Percentiles rank a stretch among this genome's conserved stretches.
Evolutionary conservation across 2,888 invertebrate species (phyloP).

Genomic region (Mythimna pallens): DNA sequence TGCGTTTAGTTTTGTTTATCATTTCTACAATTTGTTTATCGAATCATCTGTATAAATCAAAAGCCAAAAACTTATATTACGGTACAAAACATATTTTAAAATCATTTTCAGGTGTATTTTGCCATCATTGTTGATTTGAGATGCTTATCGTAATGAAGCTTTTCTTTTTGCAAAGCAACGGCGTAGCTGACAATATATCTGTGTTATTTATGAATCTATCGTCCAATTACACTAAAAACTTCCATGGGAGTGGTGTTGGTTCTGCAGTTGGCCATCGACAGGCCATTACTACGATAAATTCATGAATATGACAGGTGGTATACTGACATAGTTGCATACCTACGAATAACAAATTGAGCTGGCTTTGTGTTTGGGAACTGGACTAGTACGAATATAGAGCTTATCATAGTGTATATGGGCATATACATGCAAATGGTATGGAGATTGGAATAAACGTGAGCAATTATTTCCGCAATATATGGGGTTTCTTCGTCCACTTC

Average conservation of each 20-base stretch:
- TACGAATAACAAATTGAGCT: conserved; percentile 49
- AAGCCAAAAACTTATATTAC: conserved; percentile 11
- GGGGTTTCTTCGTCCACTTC: conserved; percentile 5
- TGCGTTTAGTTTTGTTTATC: conserved; percentile 47
- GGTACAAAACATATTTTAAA: background rate
- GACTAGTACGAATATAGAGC: conserved; percentile 22
- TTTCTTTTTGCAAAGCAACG: conserved; percentile 6
- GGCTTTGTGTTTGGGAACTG: conserved; percentile 40
- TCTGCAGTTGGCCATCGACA: conserved; percentile 38
- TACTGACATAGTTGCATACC: conserved; percentile 35
- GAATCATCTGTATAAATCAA: conserved; percentile 23
- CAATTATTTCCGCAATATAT: conserved; percentile 13
- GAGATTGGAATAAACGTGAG: conserved; percentile 27
- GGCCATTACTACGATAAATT: conserved; percentile 51
- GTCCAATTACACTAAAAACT: conserved; percentile 31
- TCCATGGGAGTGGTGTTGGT: conserved; percentile 29
- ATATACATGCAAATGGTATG: background rate
- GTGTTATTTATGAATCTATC: conserved; percentile 16
- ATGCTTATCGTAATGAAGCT: conserved; percentile 3
- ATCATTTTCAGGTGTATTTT: background rate
- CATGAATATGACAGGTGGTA: conserved; percentile 49
- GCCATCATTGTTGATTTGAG: background rate
- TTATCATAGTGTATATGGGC: background rate
- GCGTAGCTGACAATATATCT: conserved; percentile 5
- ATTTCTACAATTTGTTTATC: conserved; percentile 36